Percentiles rank a stretch among this genome's conserved stretches.
Conservation (phyloP, 2,113 vertebrate species). For the Pangasianodon hypophthalmus region DNA sequence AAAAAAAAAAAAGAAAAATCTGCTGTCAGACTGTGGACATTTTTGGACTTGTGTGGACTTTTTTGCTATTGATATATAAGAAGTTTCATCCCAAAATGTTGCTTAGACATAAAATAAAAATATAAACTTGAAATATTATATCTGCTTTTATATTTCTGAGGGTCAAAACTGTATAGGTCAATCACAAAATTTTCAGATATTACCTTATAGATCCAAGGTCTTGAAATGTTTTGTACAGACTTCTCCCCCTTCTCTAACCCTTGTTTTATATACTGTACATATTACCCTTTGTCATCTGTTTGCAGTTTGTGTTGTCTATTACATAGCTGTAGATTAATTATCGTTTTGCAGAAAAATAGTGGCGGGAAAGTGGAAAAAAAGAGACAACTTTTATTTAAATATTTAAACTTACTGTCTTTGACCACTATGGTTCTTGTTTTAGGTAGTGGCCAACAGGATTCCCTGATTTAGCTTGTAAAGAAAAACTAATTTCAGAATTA, state of each 20-base stretch:
- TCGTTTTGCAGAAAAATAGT: background rate
- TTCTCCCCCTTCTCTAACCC: too few relatives aligned
- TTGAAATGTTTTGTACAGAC: background rate
- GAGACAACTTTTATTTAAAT: background rate
- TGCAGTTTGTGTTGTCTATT: background rate
- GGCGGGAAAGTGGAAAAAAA: background rate
- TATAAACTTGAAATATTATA: background rate
- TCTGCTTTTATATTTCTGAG: background rate
- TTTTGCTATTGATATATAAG: background rate
- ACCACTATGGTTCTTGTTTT: background rate
- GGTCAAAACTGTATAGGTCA: background rate
- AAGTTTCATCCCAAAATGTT: background rate
- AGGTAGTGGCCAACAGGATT: background rate
- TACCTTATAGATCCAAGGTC: background rate
- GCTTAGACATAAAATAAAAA: background rate
- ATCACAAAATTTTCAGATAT: background rate
- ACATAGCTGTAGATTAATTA: background rate
- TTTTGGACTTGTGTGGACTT: background rate
- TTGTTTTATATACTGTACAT: background rate
- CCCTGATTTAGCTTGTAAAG: background rate
- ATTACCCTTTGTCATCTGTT: background rate
- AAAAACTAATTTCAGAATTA: background rate
- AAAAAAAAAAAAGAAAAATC: background rate
- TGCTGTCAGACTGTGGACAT: background rate
- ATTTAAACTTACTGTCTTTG: background rate